Percentiles rank a stretch among this genome's conserved stretches.
Evolutionary conservation across 1,140 invertebrate genomes (phyloP).

Genomic region (Saccostrea cuccullata): DNA sequence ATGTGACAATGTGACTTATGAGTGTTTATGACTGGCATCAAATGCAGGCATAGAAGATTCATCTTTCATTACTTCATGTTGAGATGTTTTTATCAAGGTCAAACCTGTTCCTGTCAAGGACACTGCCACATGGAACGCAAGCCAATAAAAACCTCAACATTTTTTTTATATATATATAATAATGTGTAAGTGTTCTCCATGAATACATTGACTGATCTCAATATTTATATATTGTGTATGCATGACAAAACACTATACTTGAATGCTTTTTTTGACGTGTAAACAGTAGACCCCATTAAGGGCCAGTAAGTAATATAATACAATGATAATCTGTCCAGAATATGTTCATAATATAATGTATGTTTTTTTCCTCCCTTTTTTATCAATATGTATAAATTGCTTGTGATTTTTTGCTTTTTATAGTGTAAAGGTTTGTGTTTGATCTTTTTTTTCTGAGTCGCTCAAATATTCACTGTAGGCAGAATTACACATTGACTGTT

Average conservation of each 20-base stretch:
- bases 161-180: background rate
- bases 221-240: constrained; percentile 37
- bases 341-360: constrained; percentile 20
- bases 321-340: constrained; percentile 26
- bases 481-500: constrained; percentile 27
- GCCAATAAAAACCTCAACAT: constrained; percentile 27
- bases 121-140: constrained; percentile 31
- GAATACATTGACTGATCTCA: constrained; percentile 31
- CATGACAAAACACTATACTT: constrained; percentile 13
- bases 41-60: constrained; percentile 21
- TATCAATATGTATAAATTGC: constrained; percentile 7
- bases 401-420: constrained; percentile 23
- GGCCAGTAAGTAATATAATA: constrained; percentile 9
- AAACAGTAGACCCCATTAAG: background rate
- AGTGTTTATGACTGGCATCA: background rate
- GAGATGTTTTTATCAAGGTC: constrained; percentile 33
- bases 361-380: background rate
- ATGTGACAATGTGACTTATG: constrained; percentile 7
- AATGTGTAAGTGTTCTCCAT: constrained; percentile 2
- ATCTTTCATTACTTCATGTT: background rate
- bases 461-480: constrained; percentile 30
- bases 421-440: constrained; percentile 35
- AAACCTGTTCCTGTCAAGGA: constrained; percentile 32
- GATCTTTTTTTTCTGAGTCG: constrained; percentile 6
- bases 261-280: constrained; percentile 6